phyloP scores from a whole-genome alignment of 2,888 invertebrate genomes.

The Pedicia rivosa region DNA sequence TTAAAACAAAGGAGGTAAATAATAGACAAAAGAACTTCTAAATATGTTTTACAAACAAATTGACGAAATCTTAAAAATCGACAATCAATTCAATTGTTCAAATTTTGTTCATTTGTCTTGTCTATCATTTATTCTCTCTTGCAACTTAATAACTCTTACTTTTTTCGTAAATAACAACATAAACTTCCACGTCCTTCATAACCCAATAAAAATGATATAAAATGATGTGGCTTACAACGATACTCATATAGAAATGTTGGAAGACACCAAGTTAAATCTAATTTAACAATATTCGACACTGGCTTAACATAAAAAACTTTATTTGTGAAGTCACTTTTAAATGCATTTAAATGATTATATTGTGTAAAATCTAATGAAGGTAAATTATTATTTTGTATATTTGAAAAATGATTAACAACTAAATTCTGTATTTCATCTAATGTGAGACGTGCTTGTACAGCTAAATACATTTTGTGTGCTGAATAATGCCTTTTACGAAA shows the following conservation, averaged over 20 bases:
- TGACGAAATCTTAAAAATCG: too few relatives aligned
- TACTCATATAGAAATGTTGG: conserved; percentile 23
- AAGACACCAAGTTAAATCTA: conserved; percentile 31
- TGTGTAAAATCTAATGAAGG: conserved; percentile 43
- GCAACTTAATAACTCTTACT: conserved; percentile 30
- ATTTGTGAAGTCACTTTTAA: conserved; percentile 22
- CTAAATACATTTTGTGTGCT: conserved; percentile 75
- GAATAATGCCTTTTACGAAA: conserved; percentile 68
- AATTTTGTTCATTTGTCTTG: too few relatives aligned
- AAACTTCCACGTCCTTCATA: conserved; percentile 77
- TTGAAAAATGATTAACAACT: conserved; percentile 43
- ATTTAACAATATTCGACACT: conserved; percentile 52
- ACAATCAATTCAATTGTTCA: too few relatives aligned
- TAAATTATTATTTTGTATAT: conserved; percentile 48
- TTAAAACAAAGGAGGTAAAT: background rate
- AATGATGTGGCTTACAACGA: conserved; percentile 37
- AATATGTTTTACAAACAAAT: conserved; percentile 1
- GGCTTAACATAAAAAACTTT: conserved; percentile 54
- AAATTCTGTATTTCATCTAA: conserved; percentile 26
- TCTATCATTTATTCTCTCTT: too few relatives aligned
- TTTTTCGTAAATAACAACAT: conserved; percentile 57
- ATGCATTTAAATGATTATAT: conserved; percentile 24
- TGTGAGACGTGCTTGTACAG: conserved; percentile 47
- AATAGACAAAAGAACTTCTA: conserved; percentile 7
- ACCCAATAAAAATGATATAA: conserved; percentile 63